Conservation (phyloP, 2,797 vertebrate species). For the Spizella passerina region DNA sequence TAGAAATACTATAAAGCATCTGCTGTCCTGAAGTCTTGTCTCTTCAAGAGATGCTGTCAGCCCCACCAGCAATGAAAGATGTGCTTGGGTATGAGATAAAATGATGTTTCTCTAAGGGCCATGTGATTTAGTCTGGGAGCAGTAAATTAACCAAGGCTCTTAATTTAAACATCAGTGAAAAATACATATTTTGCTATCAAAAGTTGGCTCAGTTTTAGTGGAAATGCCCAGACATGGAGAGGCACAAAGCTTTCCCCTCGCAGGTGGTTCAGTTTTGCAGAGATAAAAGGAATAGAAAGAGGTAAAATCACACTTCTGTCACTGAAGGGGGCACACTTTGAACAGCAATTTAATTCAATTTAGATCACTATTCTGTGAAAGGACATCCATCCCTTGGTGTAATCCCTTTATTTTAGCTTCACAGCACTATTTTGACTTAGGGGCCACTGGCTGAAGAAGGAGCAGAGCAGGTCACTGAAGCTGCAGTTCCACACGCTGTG, state of each 20-base stretch:
- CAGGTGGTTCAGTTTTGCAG: neutral
- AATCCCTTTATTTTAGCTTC: neutral
- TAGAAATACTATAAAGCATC: neutral
- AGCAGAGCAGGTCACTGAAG: neutral
- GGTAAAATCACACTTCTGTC: neutral
- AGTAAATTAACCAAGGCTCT: neutral
- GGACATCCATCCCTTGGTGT: neutral
- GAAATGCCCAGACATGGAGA: neutral
- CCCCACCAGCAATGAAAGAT: neutral
- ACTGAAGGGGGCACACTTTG: neutral
- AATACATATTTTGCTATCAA: neutral
- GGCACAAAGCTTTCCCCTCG: neutral
- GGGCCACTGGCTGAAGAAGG: neutral
- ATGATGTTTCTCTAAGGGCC: neutral
- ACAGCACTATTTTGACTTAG: neutral
- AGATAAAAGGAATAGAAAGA: neutral
- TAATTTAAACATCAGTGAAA: neutral
- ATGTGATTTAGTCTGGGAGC: neutral
- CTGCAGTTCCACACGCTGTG: neutral
- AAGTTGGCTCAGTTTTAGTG: neutral
- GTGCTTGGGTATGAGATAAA: neutral
- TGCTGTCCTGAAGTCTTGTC: neutral
- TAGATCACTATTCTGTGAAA: neutral
- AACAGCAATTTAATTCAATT: slow-evolving; percentile 18
- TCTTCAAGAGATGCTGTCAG: neutral